Evolutionary conservation across 1,140 invertebrate genomes (phyloP).

Genomic region (Drosophila arawakana): DNA sequence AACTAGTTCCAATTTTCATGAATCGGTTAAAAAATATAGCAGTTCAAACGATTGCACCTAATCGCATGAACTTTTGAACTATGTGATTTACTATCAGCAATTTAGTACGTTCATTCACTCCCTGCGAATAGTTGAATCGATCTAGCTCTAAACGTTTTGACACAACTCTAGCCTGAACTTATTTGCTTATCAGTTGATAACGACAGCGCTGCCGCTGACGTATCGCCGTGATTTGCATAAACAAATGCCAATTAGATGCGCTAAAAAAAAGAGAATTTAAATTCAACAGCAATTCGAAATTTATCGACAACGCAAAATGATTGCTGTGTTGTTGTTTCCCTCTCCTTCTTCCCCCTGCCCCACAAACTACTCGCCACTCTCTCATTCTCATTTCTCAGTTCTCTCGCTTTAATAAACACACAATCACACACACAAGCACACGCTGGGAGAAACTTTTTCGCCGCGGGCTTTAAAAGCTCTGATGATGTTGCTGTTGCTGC

Average conservation of each 20-base stretch:
- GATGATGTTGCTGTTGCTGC: constrained; percentile 56
- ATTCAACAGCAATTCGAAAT: constrained; percentile 43
- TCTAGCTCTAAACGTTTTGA: too few relatives aligned
- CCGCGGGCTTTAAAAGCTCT: constrained; percentile 41
- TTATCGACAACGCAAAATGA: constrained; percentile 54
- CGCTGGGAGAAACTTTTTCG: constrained; percentile 56
- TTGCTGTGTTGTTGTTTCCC: constrained; percentile 16
- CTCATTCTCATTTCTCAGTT: background rate
- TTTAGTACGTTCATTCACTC: too few relatives aligned
- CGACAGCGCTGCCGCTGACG: constrained; percentile 15
- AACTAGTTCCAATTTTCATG: too few relatives aligned
- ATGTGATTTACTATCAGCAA: too few relatives aligned
- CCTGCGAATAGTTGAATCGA: too few relatives aligned
- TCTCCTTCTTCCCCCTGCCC: constrained; percentile 2
- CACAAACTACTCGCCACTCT: constrained; percentile 19
- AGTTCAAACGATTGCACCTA: too few relatives aligned
- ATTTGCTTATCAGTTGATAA: constrained; percentile 29
- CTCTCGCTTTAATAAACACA: constrained; percentile 13
- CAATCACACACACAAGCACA: constrained; percentile 1
- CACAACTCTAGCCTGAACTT: background rate
- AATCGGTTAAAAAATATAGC: too few relatives aligned
- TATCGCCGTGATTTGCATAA: constrained; percentile 28
- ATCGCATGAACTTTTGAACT: too few relatives aligned
- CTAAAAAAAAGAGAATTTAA: constrained; percentile 18
- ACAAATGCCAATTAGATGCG: constrained; percentile 47